phyloP scores from a whole-genome alignment of 2,113 vertebrate species.

The Syngnathus scovelli region DNA sequence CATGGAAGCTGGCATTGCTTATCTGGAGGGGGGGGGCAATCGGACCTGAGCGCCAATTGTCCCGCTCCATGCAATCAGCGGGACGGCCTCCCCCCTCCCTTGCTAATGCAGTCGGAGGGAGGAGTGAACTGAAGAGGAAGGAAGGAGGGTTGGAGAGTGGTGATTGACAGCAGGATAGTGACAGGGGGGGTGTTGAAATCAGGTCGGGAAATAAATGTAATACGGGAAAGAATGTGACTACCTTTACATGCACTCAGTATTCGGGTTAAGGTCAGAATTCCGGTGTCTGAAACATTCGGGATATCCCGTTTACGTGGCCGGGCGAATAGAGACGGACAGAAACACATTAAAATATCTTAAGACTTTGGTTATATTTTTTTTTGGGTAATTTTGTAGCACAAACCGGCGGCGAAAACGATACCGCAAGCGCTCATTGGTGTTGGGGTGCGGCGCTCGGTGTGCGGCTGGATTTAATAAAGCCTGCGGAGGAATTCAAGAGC shows the following conservation, averaged over 20 bases:
- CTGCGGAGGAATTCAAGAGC: conserved; percentile 43
- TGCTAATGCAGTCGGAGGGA: conserved; percentile 30
- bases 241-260: too few species aligned
- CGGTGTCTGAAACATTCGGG: too few species aligned
- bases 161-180: conserved; percentile 24
- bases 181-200: conserved; percentile 17
- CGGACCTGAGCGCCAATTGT: conserved; percentile 53
- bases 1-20: conserved; percentile 37
- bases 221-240: too few species aligned
- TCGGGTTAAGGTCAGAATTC: too few species aligned
- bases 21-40: conserved; percentile 55
- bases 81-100: conserved; percentile 31
- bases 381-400: too few species aligned
- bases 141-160: background rate
- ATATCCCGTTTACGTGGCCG: too few species aligned
- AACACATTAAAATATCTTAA: too few species aligned
- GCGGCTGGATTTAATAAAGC: conserved; percentile 27
- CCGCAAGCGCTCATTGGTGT: background rate
- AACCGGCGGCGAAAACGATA: too few species aligned
- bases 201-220: background rate
- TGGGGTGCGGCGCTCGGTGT: background rate
- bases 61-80: conserved; percentile 53
- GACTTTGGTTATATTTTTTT: too few species aligned
- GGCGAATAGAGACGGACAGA: too few species aligned
- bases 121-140: conserved; percentile 2